Conservation (phyloP, 2,888 invertebrate genomes). For the Eupsilia transversa region DNA sequence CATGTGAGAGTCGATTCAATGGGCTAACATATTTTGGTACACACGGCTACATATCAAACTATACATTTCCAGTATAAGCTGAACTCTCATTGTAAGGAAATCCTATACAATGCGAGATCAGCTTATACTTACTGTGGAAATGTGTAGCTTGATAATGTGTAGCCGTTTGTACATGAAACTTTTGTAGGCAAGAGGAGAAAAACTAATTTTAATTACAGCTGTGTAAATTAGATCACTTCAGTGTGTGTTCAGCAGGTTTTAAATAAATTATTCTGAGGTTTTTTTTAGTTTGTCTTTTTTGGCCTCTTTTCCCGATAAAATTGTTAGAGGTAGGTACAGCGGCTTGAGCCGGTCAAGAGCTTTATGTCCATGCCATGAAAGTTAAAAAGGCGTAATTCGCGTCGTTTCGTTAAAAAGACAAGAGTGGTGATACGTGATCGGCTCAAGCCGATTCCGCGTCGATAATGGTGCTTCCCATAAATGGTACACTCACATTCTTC, state of each 20-base stretch:
- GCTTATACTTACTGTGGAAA: no score
- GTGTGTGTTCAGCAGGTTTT: background rate
- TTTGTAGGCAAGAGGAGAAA: background rate
- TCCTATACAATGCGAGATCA: no score
- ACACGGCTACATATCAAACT: no score
- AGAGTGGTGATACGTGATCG: background rate
- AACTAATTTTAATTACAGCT: background rate
- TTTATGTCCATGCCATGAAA: background rate
- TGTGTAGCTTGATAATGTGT: no score
- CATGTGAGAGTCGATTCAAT: background rate
- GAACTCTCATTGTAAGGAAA: no score
- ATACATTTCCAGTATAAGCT: no score
- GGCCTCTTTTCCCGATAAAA: background rate
- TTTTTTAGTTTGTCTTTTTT: background rate
- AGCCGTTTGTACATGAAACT: no score
- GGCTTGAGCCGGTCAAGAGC: background rate
- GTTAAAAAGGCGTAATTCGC: background rate
- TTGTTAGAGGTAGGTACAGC: background rate
- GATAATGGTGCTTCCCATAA: background rate
- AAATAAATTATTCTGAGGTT: background rate
- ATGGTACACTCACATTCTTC: background rate
- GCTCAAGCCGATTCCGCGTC: background rate
- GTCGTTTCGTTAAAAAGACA: background rate
- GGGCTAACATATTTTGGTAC: background rate
- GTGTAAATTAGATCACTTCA: constrained; percentile 9